A percentile compares a stretch with the other conserved stretches of the same genome.
Conservation (phyloP, 2,797 vertebrate genomes). For the Chlorospingus flavigularis region DNA sequence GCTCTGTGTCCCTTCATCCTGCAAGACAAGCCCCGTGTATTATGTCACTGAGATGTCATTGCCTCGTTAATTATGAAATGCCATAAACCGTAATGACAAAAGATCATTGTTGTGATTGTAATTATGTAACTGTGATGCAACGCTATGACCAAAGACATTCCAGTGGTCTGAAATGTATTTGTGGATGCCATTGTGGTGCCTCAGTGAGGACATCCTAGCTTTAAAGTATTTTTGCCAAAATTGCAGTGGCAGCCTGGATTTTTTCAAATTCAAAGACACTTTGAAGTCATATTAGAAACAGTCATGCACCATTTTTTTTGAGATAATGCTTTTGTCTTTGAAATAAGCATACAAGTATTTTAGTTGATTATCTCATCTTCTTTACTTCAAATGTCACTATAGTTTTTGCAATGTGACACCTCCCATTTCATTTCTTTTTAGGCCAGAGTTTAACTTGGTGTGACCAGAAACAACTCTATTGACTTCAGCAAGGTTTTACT, state of each 20-base stretch:
- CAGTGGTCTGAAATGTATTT: slow-evolving; percentile 22
- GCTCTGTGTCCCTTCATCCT: not conserved
- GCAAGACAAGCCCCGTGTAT: not conserved
- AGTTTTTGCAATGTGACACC: not conserved
- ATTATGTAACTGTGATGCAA: slow-evolving; percentile 56
- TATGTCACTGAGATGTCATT: slow-evolving; percentile 37
- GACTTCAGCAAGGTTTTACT: not conserved
- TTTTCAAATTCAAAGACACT: slow-evolving; percentile 27
- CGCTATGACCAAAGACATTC: slow-evolving; percentile 40
- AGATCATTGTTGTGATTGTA: slow-evolving; percentile 20
- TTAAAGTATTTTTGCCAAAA: slow-evolving; percentile 24
- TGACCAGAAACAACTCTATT: not conserved
- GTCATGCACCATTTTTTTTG: not conserved
- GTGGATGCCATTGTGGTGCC: slow-evolving; percentile 25
- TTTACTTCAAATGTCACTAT: not conserved
- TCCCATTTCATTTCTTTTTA: not conserved
- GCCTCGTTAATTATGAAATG: not conserved
- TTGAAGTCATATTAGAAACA: slow-evolving; percentile 22
- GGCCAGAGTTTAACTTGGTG: not conserved
- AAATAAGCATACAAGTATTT: not conserved
- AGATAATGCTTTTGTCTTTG: slow-evolving; percentile 7
- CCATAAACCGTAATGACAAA: slow-evolving; percentile 25
- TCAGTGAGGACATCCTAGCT: not conserved
- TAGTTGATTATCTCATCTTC: not conserved
- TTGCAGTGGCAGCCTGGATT: not conserved